Conservation (phyloP, 1,140 invertebrate species). For the Neodiprion virginianus region DNA sequence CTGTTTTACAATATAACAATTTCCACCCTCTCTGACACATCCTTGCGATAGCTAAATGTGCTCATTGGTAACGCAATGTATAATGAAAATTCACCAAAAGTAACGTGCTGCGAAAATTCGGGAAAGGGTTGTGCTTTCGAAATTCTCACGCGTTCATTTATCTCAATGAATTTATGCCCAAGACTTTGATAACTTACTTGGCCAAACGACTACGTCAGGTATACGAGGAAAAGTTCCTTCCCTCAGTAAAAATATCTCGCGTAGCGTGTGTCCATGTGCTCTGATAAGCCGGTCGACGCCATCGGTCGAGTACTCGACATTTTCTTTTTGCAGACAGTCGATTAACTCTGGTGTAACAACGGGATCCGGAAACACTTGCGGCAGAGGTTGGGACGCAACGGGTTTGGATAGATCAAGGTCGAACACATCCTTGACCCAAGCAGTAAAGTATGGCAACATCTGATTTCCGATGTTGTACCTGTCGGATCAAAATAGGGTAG, state of each 20-base stretch:
- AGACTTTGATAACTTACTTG: slow-evolving; percentile 60
- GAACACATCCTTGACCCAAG: slow-evolving; percentile 82
- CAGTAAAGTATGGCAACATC: slow-evolving; percentile 77
- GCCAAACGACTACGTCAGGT: slow-evolving; percentile 95
- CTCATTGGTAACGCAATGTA: too few relatives aligned
- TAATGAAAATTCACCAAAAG: too few relatives aligned
- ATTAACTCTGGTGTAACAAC: slow-evolving; percentile 67
- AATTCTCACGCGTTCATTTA: too few relatives aligned
- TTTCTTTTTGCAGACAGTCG: slow-evolving; percentile 65
- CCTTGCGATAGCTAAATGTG: too few relatives aligned
- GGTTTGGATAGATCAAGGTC: slow-evolving; percentile 66
- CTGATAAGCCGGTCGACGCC: slow-evolving; percentile 86
- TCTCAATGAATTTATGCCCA: too few relatives aligned
- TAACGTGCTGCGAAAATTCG: too few relatives aligned
- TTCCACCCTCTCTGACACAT: too few relatives aligned
- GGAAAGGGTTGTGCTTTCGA: too few relatives aligned
- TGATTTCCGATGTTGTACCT: slow-evolving; percentile 86
- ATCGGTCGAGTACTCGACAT: slow-evolving; percentile 78
- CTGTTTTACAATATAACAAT: too few relatives aligned
- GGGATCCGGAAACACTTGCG: slow-evolving; percentile 65
- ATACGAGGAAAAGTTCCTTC: slow-evolving; percentile 79
- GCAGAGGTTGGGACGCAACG: slow-evolving; percentile 58
- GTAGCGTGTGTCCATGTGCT: slow-evolving; percentile 94
- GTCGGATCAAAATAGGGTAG: slow-evolving; percentile 36
- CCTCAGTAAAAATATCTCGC: slow-evolving; percentile 85